A percentile compares a stretch with the other conserved stretches of the same genome.
These are phyloP conservation scores for Ernsta delagoae DNA, from an alignment of 2,888 invertebrate species.

Conservation along the genomic window DNA sequence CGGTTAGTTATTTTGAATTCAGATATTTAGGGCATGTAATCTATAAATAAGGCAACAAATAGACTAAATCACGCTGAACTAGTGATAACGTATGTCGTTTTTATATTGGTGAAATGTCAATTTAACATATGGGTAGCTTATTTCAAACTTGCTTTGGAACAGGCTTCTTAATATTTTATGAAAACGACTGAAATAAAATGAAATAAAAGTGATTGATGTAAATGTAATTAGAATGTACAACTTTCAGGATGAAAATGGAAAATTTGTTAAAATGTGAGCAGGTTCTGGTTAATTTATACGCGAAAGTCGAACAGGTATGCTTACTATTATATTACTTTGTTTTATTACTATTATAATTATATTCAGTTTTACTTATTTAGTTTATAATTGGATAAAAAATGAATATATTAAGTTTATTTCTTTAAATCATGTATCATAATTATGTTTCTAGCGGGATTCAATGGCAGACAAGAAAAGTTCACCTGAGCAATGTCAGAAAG, in stretches of 20 bases:
- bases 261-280: slow-evolving; percentile 88
- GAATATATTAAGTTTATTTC: neutral
- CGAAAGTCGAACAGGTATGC: slow-evolving; percentile 87
- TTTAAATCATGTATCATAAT: neutral
- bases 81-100: too few relatives aligned
- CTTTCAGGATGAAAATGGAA: slow-evolving; percentile 87
- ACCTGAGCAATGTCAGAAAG: slow-evolving; percentile 39
- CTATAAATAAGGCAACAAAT: too few relatives aligned
- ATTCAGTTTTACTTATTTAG: too few relatives aligned
- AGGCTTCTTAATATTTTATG: too few relatives aligned
- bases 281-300: slow-evolving; percentile 87
- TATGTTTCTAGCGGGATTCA: slow-evolving; percentile 56
- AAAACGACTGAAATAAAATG: neutral
- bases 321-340: too few relatives aligned
- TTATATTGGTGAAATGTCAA: too few relatives aligned
- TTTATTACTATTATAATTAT: too few relatives aligned
- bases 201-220: neutral
- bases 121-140: too few relatives aligned
- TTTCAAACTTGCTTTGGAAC: too few relatives aligned
- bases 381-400: too few relatives aligned
- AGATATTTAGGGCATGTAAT: neutral
- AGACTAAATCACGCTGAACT: too few relatives aligned
- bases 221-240: slow-evolving; percentile 11
- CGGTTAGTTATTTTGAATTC: slow-evolving; percentile 61
- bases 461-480: slow-evolving; percentile 47